Conservation (phyloP, 2,888 invertebrate species). For the Argyresthia goedartella region DNA sequence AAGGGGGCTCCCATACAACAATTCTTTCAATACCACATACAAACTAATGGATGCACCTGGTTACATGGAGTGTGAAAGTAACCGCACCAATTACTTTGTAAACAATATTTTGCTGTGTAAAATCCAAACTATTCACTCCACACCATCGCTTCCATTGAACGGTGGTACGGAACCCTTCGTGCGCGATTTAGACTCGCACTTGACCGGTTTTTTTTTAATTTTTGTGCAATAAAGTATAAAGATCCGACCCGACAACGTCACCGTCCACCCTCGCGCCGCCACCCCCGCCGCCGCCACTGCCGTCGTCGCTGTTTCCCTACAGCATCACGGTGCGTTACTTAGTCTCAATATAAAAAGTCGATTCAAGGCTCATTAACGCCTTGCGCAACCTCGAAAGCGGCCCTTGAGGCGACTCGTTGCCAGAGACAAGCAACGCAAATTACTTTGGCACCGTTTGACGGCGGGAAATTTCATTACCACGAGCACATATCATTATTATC, state of each 20-base stretch:
- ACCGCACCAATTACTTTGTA: too few species aligned
- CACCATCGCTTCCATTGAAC: too few species aligned
- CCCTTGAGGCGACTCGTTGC: slow-evolving; percentile 61
- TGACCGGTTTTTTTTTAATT: too few species aligned
- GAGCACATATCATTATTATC: slow-evolving; percentile 72
- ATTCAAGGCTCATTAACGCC: slow-evolving; percentile 58
- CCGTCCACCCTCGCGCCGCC: neutral
- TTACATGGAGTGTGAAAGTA: too few species aligned
- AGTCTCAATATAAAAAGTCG: slow-evolving; percentile 52
- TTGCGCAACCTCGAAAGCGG: slow-evolving; percentile 69
- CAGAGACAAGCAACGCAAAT: slow-evolving; percentile 69
- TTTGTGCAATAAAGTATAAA: too few species aligned
- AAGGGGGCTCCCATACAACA: too few species aligned
- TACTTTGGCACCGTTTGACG: slow-evolving; percentile 71
- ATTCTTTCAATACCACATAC: too few species aligned
- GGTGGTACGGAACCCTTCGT: too few species aligned
- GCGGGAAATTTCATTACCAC: slow-evolving; percentile 72
- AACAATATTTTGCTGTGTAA: too few species aligned
- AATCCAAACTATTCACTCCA: too few species aligned
- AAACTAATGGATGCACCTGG: too few species aligned
- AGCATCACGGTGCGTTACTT: slow-evolving; percentile 26
- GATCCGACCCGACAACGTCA: neutral
- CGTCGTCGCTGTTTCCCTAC: slow-evolving; percentile 13
- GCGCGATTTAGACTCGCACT: too few species aligned
- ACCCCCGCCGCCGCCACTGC: neutral